Evolutionary conservation across 2,797 vertebrate genomes (phyloP).

Genomic region (Premnoplex brunnescens): DNA sequence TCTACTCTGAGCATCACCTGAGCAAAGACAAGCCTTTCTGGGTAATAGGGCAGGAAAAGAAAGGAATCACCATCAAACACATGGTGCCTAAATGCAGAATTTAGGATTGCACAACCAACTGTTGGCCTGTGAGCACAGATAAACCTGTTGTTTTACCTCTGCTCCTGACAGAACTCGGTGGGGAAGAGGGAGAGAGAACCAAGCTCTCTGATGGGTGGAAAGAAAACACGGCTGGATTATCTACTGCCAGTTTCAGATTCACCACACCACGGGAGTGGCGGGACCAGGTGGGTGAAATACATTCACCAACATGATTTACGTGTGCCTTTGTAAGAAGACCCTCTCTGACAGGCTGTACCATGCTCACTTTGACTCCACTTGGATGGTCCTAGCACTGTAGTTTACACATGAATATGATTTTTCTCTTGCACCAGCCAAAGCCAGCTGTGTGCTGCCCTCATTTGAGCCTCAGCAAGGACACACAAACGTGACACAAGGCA

Average conservation of each 20-base stretch:
- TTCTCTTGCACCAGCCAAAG: background rate
- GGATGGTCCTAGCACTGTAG: fast-evolving
- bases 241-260: background rate
- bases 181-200: background rate
- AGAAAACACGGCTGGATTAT: background rate
- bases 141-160: background rate
- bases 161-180: background rate
- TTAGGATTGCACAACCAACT: too few relatives aligned
- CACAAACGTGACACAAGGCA: background rate
- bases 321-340: background rate
- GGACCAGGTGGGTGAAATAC: background rate
- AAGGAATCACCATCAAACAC: fast-evolving
- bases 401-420: background rate
- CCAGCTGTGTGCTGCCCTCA: background rate
- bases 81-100: background rate
- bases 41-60: background rate
- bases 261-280: fast-evolving
- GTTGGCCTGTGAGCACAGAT: background rate
- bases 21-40: background rate
- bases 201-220: background rate
- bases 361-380: background rate
- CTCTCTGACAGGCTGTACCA: background rate
- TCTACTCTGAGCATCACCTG: background rate
- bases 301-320: background rate
- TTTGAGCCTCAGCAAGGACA: background rate